Evolutionary conservation across 1,140 invertebrate species (phyloP), one percentile per base, ranked within the genome.

Genomic region (Acromyrmex heyeri): DNA sequence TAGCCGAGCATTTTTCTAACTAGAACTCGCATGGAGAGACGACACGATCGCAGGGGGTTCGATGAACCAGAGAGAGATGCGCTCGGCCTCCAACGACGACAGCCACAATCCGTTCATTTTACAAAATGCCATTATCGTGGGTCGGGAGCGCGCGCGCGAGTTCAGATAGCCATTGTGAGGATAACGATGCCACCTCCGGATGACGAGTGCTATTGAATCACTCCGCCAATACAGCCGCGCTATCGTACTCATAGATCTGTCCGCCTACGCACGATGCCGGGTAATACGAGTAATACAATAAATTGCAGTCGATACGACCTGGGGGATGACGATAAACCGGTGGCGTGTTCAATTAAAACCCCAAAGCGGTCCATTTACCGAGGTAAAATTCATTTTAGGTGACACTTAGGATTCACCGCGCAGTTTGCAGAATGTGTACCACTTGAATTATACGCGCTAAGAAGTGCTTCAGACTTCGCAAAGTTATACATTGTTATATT

Each of bases 131-230:
- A 90, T 90, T 90, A 89, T 90, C 85, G 65, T 53, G 82, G 55
- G 38, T 38, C 30, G 83, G 44, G 34, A n/a, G 55, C 44, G 53
- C 72, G 72, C 53, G 38, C 30, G 34, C 78, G 21, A 44, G 73
- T 77, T 70, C 86, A 87, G 88, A 87, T 87, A 85, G 81, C 79
- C 64, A 90, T 90, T 90, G 89, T 87, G 57, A 78, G 24, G 86
- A 90, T 90, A 90, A 90, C 88, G 86, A 90, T 89, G 88, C 82
- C 88, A 86, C 53, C 44, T 76, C 72, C 44, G 72, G 57, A 87
- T 90, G 88, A 89, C 88, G 78, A 89, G 73, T 87, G 50, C 88
- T 57, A 90, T 90, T 90, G 72, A 90, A 89, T 90, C 88, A 75
- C 76, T 90, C 73, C 57, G 61, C 59, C 85, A 77, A 89, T 90